These are phyloP conservation scores for Coptotermes formosanus DNA, from an alignment of 1,140 invertebrate species.

Conservation along the genomic window DNA sequence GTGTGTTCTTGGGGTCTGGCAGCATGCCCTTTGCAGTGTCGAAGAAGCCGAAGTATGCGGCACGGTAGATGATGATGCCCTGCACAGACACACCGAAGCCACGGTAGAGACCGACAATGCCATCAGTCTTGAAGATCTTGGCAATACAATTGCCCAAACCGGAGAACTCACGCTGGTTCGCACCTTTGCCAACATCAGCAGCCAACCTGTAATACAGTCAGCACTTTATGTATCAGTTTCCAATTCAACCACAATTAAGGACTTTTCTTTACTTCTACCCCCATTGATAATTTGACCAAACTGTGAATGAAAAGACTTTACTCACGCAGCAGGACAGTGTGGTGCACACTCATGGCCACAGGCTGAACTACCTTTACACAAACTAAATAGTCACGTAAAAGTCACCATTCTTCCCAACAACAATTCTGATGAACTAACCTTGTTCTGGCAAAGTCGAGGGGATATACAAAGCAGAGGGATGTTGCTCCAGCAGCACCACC, in stretches of 20 bases:
- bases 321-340: too few species aligned
- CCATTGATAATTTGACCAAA: too few species aligned
- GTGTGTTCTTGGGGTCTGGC: constrained; percentile 78
- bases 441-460: constrained; percentile 92
- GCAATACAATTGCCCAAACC: constrained; percentile 79
- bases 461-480: constrained; percentile 93
- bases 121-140: constrained; percentile 83
- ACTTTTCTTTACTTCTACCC: too few species aligned
- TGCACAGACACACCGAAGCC: constrained; percentile 90
- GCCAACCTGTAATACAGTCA: constrained; percentile 60
- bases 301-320: too few species aligned
- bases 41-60: constrained; percentile 91
- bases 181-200: constrained; percentile 78
- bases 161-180: constrained; percentile 72
- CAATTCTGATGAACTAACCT: constrained; percentile 54
- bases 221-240: not conserved
- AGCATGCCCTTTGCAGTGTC: constrained; percentile 89
- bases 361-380: too few species aligned
- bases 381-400: too few species aligned
- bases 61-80: constrained; percentile 84
- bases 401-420: not conserved
- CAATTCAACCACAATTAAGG: too few species aligned
- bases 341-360: too few species aligned
- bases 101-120: constrained; percentile 79
- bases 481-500: constrained; percentile 94